phyloP scores from a whole-genome alignment of 2,113 vertebrate genomes.

The Tenrec ecaudatus region DNA sequence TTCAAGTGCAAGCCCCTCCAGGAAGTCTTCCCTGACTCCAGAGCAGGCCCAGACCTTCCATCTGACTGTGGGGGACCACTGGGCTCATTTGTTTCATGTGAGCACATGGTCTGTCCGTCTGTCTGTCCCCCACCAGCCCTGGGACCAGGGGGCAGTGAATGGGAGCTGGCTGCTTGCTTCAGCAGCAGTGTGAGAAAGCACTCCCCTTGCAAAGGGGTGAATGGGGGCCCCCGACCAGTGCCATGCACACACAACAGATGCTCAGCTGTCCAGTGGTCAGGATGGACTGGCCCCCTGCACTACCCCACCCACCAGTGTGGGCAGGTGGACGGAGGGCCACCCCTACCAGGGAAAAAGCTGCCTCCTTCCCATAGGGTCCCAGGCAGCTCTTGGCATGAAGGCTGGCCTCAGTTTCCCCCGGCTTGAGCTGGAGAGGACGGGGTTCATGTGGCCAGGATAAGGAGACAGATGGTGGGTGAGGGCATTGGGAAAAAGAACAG shows the following conservation, averaged over 20 bases:
- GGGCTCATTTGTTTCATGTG: no score
- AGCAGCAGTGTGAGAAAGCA: rapidly evolving
- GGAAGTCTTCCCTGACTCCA: neutral
- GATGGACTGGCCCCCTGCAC: rapidly evolving
- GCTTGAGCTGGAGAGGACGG: neutral
- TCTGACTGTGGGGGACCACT: no score
- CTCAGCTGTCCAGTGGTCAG: neutral
- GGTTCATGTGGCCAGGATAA: neutral
- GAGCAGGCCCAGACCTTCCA: neutral
- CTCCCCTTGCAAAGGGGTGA: no score
- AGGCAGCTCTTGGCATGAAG: neutral
- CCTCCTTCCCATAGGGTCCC: neutral
- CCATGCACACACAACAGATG: neutral
- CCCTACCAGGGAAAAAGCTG: neutral
- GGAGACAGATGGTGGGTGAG: neutral
- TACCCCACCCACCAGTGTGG: neutral
- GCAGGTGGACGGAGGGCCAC: neutral
- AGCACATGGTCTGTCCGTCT: neutral
- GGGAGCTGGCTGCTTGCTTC: no score
- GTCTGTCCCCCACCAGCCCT: neutral
- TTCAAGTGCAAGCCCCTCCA: neutral
- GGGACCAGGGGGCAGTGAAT: neutral
- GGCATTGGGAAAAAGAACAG: neutral
- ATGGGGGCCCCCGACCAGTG: no score
- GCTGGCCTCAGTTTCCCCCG: neutral